Evolutionary conservation across 1,140 invertebrate species (phyloP).

Genomic region (Epicauta chinensis): DNA sequence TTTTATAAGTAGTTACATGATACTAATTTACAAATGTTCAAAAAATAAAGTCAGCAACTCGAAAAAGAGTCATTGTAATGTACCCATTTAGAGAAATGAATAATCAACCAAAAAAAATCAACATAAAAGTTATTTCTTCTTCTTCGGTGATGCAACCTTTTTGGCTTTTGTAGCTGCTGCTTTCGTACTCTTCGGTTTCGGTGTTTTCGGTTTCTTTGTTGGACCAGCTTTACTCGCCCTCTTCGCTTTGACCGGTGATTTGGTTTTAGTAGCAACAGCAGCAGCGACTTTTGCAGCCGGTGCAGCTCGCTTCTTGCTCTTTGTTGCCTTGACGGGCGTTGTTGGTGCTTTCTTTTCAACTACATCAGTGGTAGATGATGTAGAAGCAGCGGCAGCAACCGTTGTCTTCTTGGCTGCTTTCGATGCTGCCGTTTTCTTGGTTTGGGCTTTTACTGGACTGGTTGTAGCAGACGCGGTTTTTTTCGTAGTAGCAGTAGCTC

Average conservation of each 20-base stretch:
- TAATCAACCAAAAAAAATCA: background rate
- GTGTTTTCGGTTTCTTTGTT: slow-evolving; percentile 26
- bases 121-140: slow-evolving; percentile 9
- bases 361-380: slow-evolving; percentile 10
- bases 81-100: too few species aligned
- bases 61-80: too few species aligned
- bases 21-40: too few species aligned
- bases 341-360: slow-evolving; percentile 5
- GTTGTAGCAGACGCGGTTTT: background rate
- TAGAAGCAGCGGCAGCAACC: slow-evolving; percentile 8
- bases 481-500: background rate
- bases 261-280: slow-evolving; percentile 5
- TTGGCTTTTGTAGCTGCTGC: slow-evolving; percentile 8
- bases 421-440: background rate
- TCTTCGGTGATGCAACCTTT: slow-evolving; percentile 22
- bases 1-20: too few species aligned
- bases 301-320: slow-evolving; percentile 2
- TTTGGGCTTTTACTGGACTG: too few species aligned
- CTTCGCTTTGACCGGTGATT: slow-evolving; percentile 24
- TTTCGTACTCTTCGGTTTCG: slow-evolving; percentile 21
- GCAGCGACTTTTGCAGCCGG: background rate
- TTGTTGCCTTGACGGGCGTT: background rate
- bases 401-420: slow-evolving; percentile 12
- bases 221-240: slow-evolving; percentile 17
- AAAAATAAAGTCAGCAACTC: too few species aligned